Conservation (phyloP, 2,797 vertebrate genomes). For the Calcarius lapponicus region DNA sequence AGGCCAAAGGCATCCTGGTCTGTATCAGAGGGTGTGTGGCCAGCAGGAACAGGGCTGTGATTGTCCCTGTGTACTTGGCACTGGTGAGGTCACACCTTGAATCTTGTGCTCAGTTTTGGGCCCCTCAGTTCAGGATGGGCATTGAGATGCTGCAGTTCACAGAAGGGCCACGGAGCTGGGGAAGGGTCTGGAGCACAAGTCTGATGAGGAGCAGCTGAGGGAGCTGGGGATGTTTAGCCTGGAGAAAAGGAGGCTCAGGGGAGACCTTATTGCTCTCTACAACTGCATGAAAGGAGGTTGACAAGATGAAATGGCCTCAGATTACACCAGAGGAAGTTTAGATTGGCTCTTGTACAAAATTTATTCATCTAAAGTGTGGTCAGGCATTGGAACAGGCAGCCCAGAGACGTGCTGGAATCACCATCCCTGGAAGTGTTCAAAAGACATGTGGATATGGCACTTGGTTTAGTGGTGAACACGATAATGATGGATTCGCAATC, state of each 20-base stretch:
- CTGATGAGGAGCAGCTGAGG: background rate
- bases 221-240: background rate
- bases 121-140: background rate
- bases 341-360: background rate
- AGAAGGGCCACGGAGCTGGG: fast-evolving
- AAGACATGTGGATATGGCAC: background rate
- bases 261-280: background rate
- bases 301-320: background rate
- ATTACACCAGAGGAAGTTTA: background rate
- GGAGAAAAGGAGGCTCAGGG: background rate
- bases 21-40: background rate
- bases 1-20: background rate
- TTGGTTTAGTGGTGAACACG: background rate
- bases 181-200: background rate
- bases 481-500: background rate
- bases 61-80: too few species aligned
- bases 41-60: background rate
- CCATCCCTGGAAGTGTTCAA: background rate
- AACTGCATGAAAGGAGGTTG: background rate
- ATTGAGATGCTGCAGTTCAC: background rate
- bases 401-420: background rate
- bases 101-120: background rate
- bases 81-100: background rate
- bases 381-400: background rate
- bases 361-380: background rate